Evolutionary conservation across 1,140 invertebrate species (phyloP).

Genomic region (Triops longicaudatus): DNA sequence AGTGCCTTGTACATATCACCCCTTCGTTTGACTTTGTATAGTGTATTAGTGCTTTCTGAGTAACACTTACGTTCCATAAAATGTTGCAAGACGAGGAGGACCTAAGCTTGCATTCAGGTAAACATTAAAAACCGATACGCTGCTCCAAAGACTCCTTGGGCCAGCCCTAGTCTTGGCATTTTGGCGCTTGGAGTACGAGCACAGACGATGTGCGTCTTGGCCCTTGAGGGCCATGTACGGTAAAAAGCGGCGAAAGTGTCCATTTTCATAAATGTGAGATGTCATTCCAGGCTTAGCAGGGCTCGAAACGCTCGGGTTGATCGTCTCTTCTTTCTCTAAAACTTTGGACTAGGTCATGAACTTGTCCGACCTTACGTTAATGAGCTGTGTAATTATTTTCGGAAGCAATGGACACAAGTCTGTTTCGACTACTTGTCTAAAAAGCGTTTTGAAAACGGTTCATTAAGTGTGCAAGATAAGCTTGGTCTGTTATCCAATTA

Average conservation of each 20-base stretch:
- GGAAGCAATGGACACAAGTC: neutral
- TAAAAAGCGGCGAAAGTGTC: no score
- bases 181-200: neutral
- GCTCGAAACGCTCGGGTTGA: no score
- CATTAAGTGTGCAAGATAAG: neutral
- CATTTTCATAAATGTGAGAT: no score
- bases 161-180: neutral
- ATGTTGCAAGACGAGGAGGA: neutral
- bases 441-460: neutral
- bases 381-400: no score
- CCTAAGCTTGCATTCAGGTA: neutral
- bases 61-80: neutral
- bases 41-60: neutral
- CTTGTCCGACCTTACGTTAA: no score
- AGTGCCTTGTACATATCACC: constrained; percentile 2
- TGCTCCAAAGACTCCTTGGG: neutral
- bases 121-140: constrained; percentile 2
- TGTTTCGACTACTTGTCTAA: neutral
- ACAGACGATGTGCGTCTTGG: neutral
- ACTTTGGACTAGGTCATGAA: no score
- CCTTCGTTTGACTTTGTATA: neutral
- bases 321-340: no score
- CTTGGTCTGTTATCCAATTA: neutral
- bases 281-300: no score
- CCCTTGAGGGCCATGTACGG: neutral